Evolutionary conservation across 2,113 vertebrate genomes (phyloP).

Genomic region (Alouatta palliata): DNA sequence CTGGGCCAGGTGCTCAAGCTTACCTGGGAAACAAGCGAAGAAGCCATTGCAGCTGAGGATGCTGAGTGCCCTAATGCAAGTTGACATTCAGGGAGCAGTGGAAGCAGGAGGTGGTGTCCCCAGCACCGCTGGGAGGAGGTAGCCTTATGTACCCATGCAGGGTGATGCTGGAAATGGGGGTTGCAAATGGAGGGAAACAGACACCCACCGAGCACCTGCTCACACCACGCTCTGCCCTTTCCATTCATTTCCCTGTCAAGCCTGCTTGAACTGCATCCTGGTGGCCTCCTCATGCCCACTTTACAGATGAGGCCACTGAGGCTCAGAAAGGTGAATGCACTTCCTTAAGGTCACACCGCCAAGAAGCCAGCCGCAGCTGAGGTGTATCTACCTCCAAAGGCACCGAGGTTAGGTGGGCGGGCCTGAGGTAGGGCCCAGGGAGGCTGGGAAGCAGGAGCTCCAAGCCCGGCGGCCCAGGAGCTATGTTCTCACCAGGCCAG

Average conservation of each 20-base stretch:
- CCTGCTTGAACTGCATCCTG: fast-evolving
- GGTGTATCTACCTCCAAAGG: background rate
- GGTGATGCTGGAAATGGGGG: background rate
- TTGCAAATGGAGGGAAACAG: background rate
- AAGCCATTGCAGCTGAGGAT: background rate
- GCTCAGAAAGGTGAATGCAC: background rate
- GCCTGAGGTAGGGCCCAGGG: background rate
- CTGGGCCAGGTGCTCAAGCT: background rate
- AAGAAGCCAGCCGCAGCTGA: background rate
- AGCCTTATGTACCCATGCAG: background rate
- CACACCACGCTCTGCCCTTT: fast-evolving
- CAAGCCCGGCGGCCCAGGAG: background rate
- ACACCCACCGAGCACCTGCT: background rate
- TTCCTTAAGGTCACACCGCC: background rate
- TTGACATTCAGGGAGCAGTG: fast-evolving
- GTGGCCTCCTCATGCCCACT: background rate
- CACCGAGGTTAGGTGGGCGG: background rate
- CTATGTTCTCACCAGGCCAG: background rate
- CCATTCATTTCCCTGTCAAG: background rate
- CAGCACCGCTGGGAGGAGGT: background rate
- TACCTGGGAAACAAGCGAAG: background rate
- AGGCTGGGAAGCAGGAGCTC: background rate
- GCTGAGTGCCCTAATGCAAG: background rate
- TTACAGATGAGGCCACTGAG: background rate
- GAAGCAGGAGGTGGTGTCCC: background rate